Evolutionary conservation across 2,113 vertebrate genomes (phyloP).

Genomic region (Ammodytes dubius): DNA sequence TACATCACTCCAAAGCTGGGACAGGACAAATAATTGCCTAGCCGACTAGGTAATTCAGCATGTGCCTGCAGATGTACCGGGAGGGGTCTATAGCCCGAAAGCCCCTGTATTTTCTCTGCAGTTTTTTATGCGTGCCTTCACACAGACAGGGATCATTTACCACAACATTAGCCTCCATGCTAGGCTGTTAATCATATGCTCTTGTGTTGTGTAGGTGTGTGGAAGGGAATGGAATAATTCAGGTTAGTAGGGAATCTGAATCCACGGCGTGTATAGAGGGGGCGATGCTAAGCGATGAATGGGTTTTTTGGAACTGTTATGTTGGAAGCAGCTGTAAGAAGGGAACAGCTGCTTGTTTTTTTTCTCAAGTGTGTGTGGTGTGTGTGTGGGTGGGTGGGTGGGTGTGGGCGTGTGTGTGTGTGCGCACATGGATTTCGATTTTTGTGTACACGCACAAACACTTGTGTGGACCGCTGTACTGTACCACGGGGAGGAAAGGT

Average conservation of each 20-base stretch:
- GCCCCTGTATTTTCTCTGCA: slow-evolving; percentile 33
- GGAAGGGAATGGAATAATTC: slow-evolving; percentile 19
- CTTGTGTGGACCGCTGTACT: slow-evolving; percentile 47
- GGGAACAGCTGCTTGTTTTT: slow-evolving; percentile 47
- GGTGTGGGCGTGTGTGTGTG: slow-evolving; percentile 11
- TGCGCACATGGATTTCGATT: slow-evolving; percentile 19
- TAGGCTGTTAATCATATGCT: slow-evolving; percentile 63
- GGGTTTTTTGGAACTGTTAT: slow-evolving; percentile 7
- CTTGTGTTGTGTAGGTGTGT: slow-evolving; percentile 67
- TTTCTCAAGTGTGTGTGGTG: slow-evolving; percentile 9
- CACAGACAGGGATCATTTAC: slow-evolving; percentile 75
- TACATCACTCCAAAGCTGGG: slow-evolving; percentile 83
- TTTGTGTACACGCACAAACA: slow-evolving; percentile 43
- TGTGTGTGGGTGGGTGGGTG: not conserved
- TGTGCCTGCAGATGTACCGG: slow-evolving; percentile 49
- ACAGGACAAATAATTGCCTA: slow-evolving; percentile 85
- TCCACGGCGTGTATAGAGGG: slow-evolving; percentile 6
- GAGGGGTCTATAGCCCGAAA: slow-evolving; percentile 25
- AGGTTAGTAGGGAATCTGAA: not conserved
- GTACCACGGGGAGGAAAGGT: slow-evolving; percentile 68
- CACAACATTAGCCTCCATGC: slow-evolving; percentile 64
- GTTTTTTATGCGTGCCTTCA: slow-evolving; percentile 65
- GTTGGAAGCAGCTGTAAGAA: slow-evolving; percentile 35
- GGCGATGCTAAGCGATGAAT: slow-evolving; percentile 27
- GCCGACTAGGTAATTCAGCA: slow-evolving; percentile 80